A percentile compares a stretch with the other conserved stretches of the same genome.
Evolutionary conservation across 2,888 invertebrate genomes (phyloP).

Genomic region (Diachrysia chrysitis): DNA sequence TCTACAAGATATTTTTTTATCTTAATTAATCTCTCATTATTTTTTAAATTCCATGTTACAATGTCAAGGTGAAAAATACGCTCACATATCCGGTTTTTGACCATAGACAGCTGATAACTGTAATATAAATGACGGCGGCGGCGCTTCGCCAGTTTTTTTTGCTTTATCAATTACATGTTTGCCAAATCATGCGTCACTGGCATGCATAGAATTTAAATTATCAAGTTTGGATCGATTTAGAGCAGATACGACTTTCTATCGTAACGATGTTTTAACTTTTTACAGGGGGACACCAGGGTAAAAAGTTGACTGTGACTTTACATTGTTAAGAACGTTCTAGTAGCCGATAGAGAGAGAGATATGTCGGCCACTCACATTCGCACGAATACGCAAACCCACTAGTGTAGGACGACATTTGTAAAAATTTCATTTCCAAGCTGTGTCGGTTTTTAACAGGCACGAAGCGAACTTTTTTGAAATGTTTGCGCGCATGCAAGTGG

Average conservation of each 20-base stretch:
- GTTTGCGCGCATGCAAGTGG: too few species aligned
- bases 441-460: too few species aligned
- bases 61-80: slow-evolving; percentile 31
- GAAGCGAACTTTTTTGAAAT: too few species aligned
- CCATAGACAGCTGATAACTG: slow-evolving; percentile 53
- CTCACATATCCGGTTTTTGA: slow-evolving; percentile 12
- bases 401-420: too few species aligned
- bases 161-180: slow-evolving; percentile 31
- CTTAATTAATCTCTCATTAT: not conserved
- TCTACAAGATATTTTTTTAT: not conserved
- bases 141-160: slow-evolving; percentile 20
- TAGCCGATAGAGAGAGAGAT: too few species aligned
- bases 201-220: slow-evolving; percentile 22
- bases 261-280: not conserved
- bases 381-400: too few species aligned
- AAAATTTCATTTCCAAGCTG: too few species aligned
- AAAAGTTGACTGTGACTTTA: too few species aligned
- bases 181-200: slow-evolving; percentile 46
- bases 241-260: slow-evolving; percentile 20
- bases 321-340: too few species aligned
- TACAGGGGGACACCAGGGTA: too few species aligned
- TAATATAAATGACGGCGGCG: slow-evolving; percentile 35
- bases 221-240: slow-evolving; percentile 11
- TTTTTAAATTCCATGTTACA: not conserved
- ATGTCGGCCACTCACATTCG: too few species aligned